A percentile compares a stretch with the other conserved stretches of the same genome.
Evolutionary conservation across 2,113 vertebrate genomes (phyloP).

Genomic region (Cavia porcellus): DNA sequence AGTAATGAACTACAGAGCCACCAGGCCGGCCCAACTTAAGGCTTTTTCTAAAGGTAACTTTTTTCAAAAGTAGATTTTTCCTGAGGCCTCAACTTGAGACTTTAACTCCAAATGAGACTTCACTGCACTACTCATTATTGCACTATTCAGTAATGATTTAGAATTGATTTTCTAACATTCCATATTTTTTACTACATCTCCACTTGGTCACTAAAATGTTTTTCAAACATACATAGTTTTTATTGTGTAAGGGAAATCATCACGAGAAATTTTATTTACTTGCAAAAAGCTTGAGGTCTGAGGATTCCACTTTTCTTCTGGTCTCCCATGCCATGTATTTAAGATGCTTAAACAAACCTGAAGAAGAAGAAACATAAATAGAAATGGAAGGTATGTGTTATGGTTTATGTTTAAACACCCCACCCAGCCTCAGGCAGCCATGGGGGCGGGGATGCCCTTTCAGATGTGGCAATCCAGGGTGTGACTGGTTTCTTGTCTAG

Average conservation of each 20-base stretch:
- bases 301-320: conserved; percentile 99
- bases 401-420: no score
- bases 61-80: conserved; percentile 37
- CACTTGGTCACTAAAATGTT: background rate
- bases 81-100: background rate
- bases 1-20: background rate
- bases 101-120: conserved; percentile 8
- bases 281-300: conserved; percentile 99
- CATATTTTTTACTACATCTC: conserved; percentile 1
- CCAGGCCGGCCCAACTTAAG: background rate
- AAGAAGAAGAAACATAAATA: conserved; percentile 55
- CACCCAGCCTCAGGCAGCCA: no score
- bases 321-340: conserved; percentile 99
- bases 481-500: no score
- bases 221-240: background rate
- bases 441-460: no score
- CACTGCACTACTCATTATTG: background rate
- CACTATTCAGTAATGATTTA: background rate
- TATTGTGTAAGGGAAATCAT: conserved; percentile 64
- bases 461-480: no score
- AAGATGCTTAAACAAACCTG: conserved; percentile 99
- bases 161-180: background rate
- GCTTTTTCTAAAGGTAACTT: background rate
- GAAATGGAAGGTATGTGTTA: background rate
- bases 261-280: conserved; percentile 88